Percentiles rank a stretch among this genome's conserved stretches.
Conservation (phyloP, 1,140 invertebrate species). For the Drosophila melanogaster region DNA sequence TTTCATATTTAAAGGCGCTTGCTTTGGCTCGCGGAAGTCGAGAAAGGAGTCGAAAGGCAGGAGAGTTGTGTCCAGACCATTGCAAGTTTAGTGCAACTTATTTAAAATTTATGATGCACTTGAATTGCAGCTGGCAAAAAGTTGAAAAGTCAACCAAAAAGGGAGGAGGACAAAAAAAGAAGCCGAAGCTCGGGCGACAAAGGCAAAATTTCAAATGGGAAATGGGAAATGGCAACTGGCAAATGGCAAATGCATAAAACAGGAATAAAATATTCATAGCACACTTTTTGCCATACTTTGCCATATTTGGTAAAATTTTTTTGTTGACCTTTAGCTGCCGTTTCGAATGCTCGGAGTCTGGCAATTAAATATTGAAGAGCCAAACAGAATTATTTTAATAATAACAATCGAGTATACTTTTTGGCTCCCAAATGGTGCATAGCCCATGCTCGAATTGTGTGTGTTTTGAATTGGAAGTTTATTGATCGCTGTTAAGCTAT, state of each 20-base stretch:
- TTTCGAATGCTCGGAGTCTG: constrained; percentile 30
- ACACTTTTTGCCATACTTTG: constrained; percentile 55
- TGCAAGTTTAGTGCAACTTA: constrained; percentile 62
- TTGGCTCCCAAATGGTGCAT: not conserved
- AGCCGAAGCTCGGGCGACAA: constrained; percentile 31
- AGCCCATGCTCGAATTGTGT: not conserved
- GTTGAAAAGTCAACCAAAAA: constrained; percentile 42
- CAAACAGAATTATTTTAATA: constrained; percentile 15
- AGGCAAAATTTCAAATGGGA: constrained; percentile 27
- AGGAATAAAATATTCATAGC: constrained; percentile 69
- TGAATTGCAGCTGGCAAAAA: constrained; percentile 62
- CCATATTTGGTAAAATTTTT: constrained; percentile 8
- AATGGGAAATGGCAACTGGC: constrained; percentile 13
- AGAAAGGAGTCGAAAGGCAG: not conserved
- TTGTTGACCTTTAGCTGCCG: constrained; percentile 14
- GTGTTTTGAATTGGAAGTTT: not conserved
- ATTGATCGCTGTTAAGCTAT: not conserved
- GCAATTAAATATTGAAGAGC: constrained; percentile 66
- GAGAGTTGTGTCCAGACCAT: constrained; percentile 24
- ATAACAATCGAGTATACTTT: constrained; percentile 13
- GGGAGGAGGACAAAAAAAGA: not conserved
- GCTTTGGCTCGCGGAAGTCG: constrained; percentile 15
- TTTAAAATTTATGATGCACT: constrained; percentile 78
- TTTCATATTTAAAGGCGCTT: constrained; percentile 37
- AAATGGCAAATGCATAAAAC: constrained; percentile 67